These are phyloP conservation scores for Oligia fasciuncula DNA, from an alignment of 2,888 invertebrate species.

Conservation along the genomic window DNA sequence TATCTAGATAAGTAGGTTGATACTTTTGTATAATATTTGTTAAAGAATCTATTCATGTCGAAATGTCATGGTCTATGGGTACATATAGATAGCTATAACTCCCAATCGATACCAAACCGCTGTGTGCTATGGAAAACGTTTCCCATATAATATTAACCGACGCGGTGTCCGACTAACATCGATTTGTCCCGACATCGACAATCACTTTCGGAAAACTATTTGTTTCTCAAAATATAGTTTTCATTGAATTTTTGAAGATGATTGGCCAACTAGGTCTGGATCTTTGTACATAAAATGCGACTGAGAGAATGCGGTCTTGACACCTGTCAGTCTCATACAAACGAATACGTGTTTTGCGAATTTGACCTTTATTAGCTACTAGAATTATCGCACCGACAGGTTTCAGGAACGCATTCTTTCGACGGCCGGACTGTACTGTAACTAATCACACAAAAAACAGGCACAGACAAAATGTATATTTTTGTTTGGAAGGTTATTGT, in stretches of 20 bases:
- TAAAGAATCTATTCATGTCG: constrained; percentile 16
- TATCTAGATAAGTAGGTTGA: constrained; percentile 4
- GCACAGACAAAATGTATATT: neutral
- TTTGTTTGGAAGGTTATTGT: neutral
- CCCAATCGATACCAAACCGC: constrained; percentile 58
- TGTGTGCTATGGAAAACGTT: constrained; percentile 70
- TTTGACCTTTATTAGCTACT: neutral
- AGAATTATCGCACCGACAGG: neutral
- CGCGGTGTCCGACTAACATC: constrained; percentile 76
- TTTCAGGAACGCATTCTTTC: neutral
- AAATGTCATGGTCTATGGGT: constrained; percentile 36
- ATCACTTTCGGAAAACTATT: constrained; percentile 40
- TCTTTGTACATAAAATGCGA: neutral
- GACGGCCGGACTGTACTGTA: neutral
- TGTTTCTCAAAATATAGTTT: constrained; percentile 12
- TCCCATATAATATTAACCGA: constrained; percentile 82
- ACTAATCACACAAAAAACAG: neutral
- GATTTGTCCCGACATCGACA: constrained; percentile 61
- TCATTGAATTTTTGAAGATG: neutral
- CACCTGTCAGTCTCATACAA: neutral
- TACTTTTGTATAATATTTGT: neutral
- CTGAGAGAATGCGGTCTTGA: neutral
- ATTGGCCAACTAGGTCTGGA: neutral
- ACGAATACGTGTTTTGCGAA: neutral
- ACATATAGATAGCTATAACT: constrained; percentile 27